Evolutionary conservation across 2,888 invertebrate species (phyloP), one percentile per base, ranked within the genome.

Genomic region (Drosophila yooni): DNA sequence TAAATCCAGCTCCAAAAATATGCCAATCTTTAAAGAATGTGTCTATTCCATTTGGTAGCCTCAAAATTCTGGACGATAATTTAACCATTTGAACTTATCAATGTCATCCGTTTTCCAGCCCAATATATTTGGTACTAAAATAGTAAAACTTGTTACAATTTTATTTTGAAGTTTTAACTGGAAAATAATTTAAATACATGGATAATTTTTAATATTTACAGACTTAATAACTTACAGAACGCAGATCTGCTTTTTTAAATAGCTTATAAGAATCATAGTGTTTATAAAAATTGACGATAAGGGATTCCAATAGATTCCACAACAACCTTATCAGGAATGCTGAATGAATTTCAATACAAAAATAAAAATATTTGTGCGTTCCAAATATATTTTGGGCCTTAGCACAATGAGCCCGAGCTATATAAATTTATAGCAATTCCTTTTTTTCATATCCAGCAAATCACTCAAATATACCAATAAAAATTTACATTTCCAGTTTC

Each of bases 391-490:
- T 31, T 29, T 27, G 2, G 13, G 15, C n/a, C 3, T 40, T 15
- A 40, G 61, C 66, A 38, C 57, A 50, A 29, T 61, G 46, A 74
- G 54, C 62, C 54, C 57, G 1, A 36, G 11, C 31, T 54, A 46
- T 15, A 15, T 25, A 4, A 8, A 46, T 15, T 15, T 4, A 25
- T 46, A 15, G 15, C 15, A 2, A 7, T 43, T 13, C 3, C 13
- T 38, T 43, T 34, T 60, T 66, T 74, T 52, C 61, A 31, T 52
- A 53, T 48, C 13, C 29, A 56, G 52, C 61, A 52, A 53, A 38
- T 7, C 21, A 46, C 21, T 58, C 53, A 64, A 53, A 53, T 56
- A 54, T 54, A 29, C 29, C 56, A 59, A 33, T 34, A 6, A 8
- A 43, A 31, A 29, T 31, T 21, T 4, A 40, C 15, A 38, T 36